phyloP scores from a whole-genome alignment of 1,140 invertebrate species.

The Vollenhovia emeryi region DNA sequence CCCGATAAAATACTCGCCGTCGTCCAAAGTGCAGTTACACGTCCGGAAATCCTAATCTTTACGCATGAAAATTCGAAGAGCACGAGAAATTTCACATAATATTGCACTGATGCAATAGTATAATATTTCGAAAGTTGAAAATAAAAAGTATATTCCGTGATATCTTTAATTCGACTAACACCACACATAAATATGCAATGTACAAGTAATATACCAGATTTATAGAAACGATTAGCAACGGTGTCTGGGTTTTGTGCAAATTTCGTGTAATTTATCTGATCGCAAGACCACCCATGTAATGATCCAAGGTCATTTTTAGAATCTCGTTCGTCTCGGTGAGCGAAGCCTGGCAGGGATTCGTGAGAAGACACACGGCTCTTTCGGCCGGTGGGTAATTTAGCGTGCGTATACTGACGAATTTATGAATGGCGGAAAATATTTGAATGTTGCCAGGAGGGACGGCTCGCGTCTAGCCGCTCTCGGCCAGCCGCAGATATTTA shows the following conservation, averaged over 20 bases:
- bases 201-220: background rate
- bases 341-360: conserved; percentile 34
- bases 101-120: background rate
- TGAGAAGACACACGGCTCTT: conserved; percentile 60
- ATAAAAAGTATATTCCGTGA: background rate
- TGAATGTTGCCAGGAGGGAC: conserved; percentile 76
- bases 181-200: too few relatives aligned
- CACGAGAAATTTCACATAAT: background rate
- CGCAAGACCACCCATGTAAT: conserved; percentile 11
- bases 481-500: conserved; percentile 63
- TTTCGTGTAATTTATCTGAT: background rate
- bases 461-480: conserved; percentile 72
- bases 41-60: background rate
- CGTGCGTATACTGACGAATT: conserved; percentile 72
- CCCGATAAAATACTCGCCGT: background rate
- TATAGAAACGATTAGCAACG: background rate
- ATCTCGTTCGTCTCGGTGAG: conserved; percentile 14
- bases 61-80: background rate
- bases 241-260: background rate
- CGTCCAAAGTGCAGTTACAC: conserved; percentile 1
- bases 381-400: conserved; percentile 64
- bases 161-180: background rate
- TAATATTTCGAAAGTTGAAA: background rate
- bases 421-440: conserved; percentile 75
- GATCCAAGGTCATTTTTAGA: conserved; percentile 30